Evolutionary conservation across 1,140 invertebrate species (phyloP).

Genomic region (Cecropterus lyciades): DNA sequence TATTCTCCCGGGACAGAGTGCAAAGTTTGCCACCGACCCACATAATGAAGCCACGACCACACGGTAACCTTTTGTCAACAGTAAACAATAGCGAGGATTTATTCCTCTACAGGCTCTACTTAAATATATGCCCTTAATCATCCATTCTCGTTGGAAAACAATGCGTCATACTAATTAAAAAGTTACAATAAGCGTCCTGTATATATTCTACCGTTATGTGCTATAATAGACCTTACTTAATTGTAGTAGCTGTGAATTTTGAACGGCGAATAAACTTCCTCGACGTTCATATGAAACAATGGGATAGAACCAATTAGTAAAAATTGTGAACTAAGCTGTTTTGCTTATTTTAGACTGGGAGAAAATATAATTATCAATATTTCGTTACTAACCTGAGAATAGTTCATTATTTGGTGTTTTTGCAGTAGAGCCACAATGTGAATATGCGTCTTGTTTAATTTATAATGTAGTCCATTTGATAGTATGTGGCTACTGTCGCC

Average conservation of each 20-base stretch:
- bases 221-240: background rate
- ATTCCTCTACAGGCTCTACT: constrained; percentile 8
- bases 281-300: constrained; percentile 1
- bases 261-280: background rate
- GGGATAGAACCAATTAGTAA: constrained; percentile 5
- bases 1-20: background rate
- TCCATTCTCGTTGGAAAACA: constrained; percentile 21
- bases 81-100: constrained; percentile 28
- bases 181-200: constrained; percentile 32
- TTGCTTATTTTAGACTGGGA: background rate
- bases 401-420: too few species aligned
- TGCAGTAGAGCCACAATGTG: too few species aligned
- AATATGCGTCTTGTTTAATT: too few species aligned
- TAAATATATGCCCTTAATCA: constrained; percentile 26
- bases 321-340: background rate
- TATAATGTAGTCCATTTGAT: too few species aligned
- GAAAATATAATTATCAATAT: background rate
- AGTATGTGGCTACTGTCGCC: too few species aligned
- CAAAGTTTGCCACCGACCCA: background rate
- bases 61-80: constrained; percentile 29
- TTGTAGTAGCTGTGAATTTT: background rate
- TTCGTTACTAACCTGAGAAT: too few species aligned
- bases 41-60: constrained; percentile 14
- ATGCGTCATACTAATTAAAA: constrained; percentile 26
- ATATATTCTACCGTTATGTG: background rate